A percentile compares a stretch with the other conserved stretches of the same genome.
phyloP scores from a whole-genome alignment of 1,140 invertebrate genomes.

The Neotoxoptera formosana region DNA sequence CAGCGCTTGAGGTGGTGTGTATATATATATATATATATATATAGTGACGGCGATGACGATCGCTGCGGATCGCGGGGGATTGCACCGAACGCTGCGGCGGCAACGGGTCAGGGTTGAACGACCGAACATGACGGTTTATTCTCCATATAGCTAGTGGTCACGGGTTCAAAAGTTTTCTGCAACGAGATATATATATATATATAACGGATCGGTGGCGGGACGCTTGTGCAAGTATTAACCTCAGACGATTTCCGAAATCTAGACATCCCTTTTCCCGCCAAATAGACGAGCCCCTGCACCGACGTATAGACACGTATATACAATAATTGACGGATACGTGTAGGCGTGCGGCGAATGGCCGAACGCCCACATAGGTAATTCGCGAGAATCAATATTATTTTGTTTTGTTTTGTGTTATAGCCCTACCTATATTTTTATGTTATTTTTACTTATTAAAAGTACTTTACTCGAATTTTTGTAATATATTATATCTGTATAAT shows the following conservation, averaged over 20 bases:
- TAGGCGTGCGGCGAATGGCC: neutral
- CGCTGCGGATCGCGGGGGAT: neutral
- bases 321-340: neutral
- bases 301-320: neutral
- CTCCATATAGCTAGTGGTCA: neutral
- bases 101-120: conserved; percentile 42
- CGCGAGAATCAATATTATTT: neutral
- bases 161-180: conserved; percentile 25
- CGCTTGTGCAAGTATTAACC: neutral
- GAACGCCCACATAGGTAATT: neutral
- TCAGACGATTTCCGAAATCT: neutral
- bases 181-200: neutral
- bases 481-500: neutral
- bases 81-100: conserved; percentile 18
- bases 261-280: neutral
- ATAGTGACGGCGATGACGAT: neutral
- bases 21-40: too few species aligned
- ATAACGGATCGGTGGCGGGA: neutral
- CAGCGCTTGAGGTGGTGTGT: neutral
- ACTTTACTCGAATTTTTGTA: neutral
- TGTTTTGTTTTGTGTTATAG: neutral
- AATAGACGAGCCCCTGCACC: neutral
- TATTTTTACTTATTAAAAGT: neutral
- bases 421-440: too few species aligned
- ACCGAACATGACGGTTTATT: conserved; percentile 8